phyloP scores from a whole-genome alignment of 2,113 vertebrate genomes.

The Athene noctua region DNA sequence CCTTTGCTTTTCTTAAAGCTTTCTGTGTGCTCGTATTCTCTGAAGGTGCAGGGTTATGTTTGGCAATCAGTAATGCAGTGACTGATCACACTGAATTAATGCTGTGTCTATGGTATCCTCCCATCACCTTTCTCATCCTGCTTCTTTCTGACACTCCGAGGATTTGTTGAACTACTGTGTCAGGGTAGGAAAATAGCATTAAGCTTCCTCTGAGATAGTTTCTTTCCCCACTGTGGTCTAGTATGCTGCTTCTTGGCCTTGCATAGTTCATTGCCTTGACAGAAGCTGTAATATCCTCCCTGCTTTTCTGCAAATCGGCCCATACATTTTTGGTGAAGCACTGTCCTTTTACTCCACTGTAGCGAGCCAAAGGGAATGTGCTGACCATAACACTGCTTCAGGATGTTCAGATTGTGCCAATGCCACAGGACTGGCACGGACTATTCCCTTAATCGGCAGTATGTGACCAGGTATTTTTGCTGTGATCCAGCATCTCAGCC shows the following conservation, averaged over 20 bases:
- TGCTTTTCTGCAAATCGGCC: not conserved
- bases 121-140: not conserved
- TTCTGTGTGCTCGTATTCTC: not conserved
- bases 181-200: not conserved
- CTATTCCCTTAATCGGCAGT: not conserved
- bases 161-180: not conserved
- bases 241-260: not conserved
- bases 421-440: not conserved
- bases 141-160: not conserved
- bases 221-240: not conserved
- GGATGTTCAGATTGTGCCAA: not conserved
- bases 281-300: not conserved
- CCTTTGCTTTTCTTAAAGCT: constrained; percentile 7
- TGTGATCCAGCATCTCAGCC: not conserved
- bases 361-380: not conserved
- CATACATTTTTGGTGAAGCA: not conserved
- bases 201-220: not conserved
- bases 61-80: not conserved
- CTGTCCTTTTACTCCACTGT: not conserved
- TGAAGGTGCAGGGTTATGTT: constrained; percentile 17
- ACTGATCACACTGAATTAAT: constrained; percentile 6
- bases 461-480: not conserved
- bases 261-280: not conserved
- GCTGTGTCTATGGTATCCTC: not conserved
- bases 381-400: not conserved